A percentile compares a stretch with the other conserved stretches of the same genome.
Conservation (phyloP, 2,888 invertebrate genomes). For the Leucania comma region DNA sequence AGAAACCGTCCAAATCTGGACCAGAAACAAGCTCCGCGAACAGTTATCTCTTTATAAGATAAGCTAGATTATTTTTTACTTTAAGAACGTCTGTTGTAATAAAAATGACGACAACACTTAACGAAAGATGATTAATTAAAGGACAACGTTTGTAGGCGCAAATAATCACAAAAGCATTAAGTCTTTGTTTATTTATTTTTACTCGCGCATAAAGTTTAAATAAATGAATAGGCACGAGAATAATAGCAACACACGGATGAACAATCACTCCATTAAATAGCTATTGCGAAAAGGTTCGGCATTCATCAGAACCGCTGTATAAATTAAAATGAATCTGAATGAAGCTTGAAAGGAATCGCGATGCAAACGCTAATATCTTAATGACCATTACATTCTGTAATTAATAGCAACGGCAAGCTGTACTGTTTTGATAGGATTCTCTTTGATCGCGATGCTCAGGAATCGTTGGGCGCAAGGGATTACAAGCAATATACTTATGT, state of each 20-base stretch:
- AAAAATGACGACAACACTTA: not conserved
- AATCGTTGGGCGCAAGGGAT: not conserved
- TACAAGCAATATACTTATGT: not conserved
- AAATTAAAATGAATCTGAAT: not conserved
- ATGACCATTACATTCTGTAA: not conserved
- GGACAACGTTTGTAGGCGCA: not conserved
- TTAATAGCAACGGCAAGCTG: not conserved
- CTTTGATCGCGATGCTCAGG: constrained; percentile 11
- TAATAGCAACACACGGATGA: not conserved
- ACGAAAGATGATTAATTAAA: not conserved
- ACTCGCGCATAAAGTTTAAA: not conserved
- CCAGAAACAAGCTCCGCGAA: not conserved
- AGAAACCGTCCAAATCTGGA: not conserved
- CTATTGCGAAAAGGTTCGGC: not conserved
- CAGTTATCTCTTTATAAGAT: no score
- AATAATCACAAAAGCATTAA: not conserved
- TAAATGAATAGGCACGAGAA: not conserved
- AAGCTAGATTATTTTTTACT: not conserved
- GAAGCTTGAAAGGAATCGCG: constrained; percentile 2
- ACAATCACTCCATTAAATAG: not conserved
- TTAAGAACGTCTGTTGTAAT: no score
- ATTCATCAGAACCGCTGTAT: not conserved
- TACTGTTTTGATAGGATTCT: not conserved
- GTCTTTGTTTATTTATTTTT: not conserved
- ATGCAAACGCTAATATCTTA: constrained; percentile 8